Base-by-base conservation (phyloP, 2,797 vertebrate genomes). In the Bufotes viridis region DNA sequence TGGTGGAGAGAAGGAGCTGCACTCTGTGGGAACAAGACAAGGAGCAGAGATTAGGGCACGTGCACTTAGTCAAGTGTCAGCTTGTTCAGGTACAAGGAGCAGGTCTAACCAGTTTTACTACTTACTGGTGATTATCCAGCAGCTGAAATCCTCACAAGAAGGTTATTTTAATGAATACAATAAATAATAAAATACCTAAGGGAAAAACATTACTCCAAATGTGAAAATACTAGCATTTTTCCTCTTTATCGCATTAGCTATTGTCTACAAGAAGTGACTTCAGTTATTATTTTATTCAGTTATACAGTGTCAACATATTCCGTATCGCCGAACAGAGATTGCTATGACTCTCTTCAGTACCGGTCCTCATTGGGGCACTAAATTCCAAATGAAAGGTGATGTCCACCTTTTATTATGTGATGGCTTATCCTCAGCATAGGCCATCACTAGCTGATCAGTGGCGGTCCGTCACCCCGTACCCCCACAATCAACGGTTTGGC, bases 1-100 rank as follows among this genome's bases (percentile, higher is more conserved):
- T 65, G 98, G 97, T 0, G 98, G 98, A 61, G 98, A 97, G 92
- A 99, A 99, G 91, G 95, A 96, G 90, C 98, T 99, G 96, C 98
- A 99, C 92, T 98, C 98, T 99, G 94, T 75, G 90, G 92, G 92
- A 82, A 26, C 34, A 81, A 89, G 84, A 69, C 24, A 86, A 90
- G n/a, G 91, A 85, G 58, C 89, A 65, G 0, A 0, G n/a, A 85
- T 87, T 80, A 76, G 22, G 63, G 42, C 18, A 80, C 17, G 22
- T n/a, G 42, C 13, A 55, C 20, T 53, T 20, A n/a, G 49, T 13
- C 22, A 55, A 7, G 51, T 55, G 22, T 24, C 13, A 78, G 22
- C 51, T 22, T 53, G 72, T 75, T 49, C 20, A 17, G 22, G 12
- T 55, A 78, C 51, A n/a, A n/a, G 11, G 72, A 51, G 18, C 42